Conservation (phyloP, 2,888 invertebrate species). For the Tigriopus californicus region DNA sequence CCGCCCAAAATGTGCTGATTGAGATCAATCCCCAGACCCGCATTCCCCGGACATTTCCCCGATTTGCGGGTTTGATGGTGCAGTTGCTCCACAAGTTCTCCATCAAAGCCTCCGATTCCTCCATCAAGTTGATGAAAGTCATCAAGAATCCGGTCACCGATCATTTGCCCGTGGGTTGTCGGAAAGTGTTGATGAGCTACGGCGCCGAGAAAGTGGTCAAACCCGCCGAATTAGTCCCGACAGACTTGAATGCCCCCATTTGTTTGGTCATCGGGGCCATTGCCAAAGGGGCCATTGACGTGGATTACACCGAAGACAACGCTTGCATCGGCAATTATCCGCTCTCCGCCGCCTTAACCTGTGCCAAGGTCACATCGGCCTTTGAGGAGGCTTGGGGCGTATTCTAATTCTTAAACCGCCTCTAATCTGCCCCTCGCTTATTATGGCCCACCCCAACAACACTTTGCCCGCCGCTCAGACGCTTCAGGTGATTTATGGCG, state of each 20-base stretch:
- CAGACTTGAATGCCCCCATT: conserved; percentile 50
- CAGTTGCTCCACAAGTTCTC: conserved; percentile 87
- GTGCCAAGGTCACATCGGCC: conserved; percentile 78
- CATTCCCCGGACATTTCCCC: conserved; percentile 86
- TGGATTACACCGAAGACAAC: conserved; percentile 73
- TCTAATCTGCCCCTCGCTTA: not conserved
- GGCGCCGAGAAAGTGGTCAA: conserved; percentile 50
- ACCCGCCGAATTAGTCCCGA: conserved; percentile 57
- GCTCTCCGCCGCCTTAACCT: conserved; percentile 84
- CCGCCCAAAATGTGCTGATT: conserved; percentile 31
- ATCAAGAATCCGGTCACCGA: conserved; percentile 89
- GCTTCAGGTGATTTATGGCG: not conserved
- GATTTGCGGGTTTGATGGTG: conserved; percentile 40
- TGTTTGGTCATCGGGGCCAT: conserved; percentile 87
- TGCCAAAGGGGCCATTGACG: conserved; percentile 66
- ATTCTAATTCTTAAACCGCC: conserved; percentile 28
- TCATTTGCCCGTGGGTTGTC: conserved; percentile 83
- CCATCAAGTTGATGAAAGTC: conserved; percentile 74
- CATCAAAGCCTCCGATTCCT: conserved; percentile 72
- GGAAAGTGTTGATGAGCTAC: conserved; percentile 75
- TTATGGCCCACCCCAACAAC: not conserved
- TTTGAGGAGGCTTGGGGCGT: conserved; percentile 87
- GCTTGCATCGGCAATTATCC: conserved; percentile 91
- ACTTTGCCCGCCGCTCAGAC: not conserved
- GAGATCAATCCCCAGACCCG: conserved; percentile 79